Base-by-base conservation (phyloP, 2,797 vertebrate genomes). In the Oreochromis grahami region DNA sequence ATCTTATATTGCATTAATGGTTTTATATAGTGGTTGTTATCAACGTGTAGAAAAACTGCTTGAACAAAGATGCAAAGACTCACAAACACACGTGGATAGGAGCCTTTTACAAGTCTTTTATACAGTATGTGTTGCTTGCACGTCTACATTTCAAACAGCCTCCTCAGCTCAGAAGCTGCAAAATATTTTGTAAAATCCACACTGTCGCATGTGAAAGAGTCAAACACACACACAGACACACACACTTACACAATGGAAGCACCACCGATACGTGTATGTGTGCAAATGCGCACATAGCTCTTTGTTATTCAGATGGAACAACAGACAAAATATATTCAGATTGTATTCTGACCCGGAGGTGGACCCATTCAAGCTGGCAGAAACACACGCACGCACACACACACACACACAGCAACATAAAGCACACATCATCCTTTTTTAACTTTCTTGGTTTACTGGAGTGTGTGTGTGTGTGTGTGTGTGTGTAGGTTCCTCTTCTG, bases 231-330 rank as follows among this genome's bases (percentile, higher is more conserved):
- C n/a, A 55, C 21, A 36, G 21, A 79, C 53, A 15, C 51, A 65
- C 60, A 80, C 52, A 1, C 13, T 29, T 41, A 58, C 56, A 60
- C 78, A 86, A 9, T 76, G 76, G 68, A 80, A 48, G 87, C 45
- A 68, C 63, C 48, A 6, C 29, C 60, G 68, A 89, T 81, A 91
- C 77, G 51, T 79, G 82, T 63, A 24, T 68, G 84, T 84, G 78
- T 83, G 84, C 53, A 90, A 86, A 93, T 51, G 77, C 79, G 84
- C 53, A 38, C 86, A 90, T 81, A 48, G 70, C 89, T 93, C 88
- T 92, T 95, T 95, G 92, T 94, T 94, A 94, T 95, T 95, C 95
- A 95, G 89, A 90, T 78, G 89, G 92, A 94, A 93, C 94, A 90
- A 88, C 86, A 90, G 82, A 93, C 88, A 83, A 91, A 94, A 94